phyloP scores from a whole-genome alignment of 2,113 vertebrate species.

The Megatriorchis doriae region DNA sequence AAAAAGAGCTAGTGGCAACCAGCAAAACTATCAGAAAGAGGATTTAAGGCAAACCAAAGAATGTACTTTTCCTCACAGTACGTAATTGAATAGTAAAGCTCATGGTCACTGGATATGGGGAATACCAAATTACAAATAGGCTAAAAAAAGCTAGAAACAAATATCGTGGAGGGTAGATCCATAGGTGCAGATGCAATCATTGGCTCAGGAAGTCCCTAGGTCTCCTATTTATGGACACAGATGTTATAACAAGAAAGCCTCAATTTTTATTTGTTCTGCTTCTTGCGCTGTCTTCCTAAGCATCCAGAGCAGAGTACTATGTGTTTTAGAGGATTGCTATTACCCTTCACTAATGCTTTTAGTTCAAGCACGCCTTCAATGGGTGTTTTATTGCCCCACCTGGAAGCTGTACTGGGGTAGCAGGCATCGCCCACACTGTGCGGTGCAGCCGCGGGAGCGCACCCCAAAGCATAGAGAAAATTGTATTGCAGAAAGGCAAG shows the following conservation, averaged over 20 bases:
- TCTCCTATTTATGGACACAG: neutral
- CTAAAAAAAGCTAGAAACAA: neutral
- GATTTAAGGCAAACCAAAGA: neutral
- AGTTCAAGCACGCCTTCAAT: neutral
- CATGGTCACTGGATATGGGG: too few relatives aligned
- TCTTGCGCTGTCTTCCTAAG: neutral
- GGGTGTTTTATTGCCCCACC: neutral
- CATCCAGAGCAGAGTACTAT: neutral
- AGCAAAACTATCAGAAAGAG: neutral
- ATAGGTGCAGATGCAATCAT: neutral
- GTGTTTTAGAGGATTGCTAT: neutral
- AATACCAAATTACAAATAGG: neutral
- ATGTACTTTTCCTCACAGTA: neutral
- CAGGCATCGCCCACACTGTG: neutral
- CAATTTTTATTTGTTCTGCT: neutral
- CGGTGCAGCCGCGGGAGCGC: fast-evolving
- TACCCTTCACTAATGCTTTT: neutral
- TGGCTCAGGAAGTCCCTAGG: neutral
- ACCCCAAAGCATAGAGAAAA: neutral
- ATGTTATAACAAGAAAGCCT: neutral
- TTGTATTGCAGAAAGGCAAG: neutral
- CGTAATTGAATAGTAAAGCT: neutral
- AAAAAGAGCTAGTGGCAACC: neutral
- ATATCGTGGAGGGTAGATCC: neutral
- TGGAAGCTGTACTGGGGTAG: neutral